Evolutionary conservation across 2,888 invertebrate genomes (phyloP).

Genomic region (Heteropelma amictum): DNA sequence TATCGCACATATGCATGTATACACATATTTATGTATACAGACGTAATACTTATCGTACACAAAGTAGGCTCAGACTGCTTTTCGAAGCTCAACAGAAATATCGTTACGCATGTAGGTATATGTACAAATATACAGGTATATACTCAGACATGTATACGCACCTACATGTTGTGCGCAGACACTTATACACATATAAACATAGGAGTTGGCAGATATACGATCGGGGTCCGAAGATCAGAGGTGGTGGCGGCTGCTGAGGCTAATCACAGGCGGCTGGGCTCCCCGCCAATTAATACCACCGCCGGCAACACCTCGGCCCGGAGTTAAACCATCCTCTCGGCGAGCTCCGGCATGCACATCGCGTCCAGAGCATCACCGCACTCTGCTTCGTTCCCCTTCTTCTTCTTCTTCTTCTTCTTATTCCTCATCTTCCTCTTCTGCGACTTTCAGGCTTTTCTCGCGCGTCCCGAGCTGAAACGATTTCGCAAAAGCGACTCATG

Average conservation of each 20-base stretch:
- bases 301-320: slow-evolving; percentile 71
- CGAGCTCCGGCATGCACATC: slow-evolving; percentile 41
- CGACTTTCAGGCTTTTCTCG: neutral
- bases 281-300: slow-evolving; percentile 75
- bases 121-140: neutral
- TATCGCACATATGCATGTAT: too few species aligned
- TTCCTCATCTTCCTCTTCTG: slow-evolving; percentile 8
- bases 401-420: slow-evolving; percentile 22
- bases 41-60: neutral
- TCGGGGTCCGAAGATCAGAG: slow-evolving; percentile 60
- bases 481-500: neutral
- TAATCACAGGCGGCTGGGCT: slow-evolving; percentile 68
- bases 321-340: slow-evolving; percentile 43
- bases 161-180: neutral
- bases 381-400: slow-evolving; percentile 5
- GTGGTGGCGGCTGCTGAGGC: slow-evolving; percentile 63
- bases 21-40: neutral
- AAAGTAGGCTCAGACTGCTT: slow-evolving; percentile 14
- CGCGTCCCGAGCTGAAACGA: too few species aligned
- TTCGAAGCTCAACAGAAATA: slow-evolving; percentile 32
- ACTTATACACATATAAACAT: slow-evolving; percentile 35
- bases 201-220: slow-evolving; percentile 60
- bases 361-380: slow-evolving; percentile 33
- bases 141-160: neutral
- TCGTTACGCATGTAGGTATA: slow-evolving; percentile 13